phyloP scores from a whole-genome alignment of 1,140 invertebrate genomes.

The Zaprionus davidi region DNA sequence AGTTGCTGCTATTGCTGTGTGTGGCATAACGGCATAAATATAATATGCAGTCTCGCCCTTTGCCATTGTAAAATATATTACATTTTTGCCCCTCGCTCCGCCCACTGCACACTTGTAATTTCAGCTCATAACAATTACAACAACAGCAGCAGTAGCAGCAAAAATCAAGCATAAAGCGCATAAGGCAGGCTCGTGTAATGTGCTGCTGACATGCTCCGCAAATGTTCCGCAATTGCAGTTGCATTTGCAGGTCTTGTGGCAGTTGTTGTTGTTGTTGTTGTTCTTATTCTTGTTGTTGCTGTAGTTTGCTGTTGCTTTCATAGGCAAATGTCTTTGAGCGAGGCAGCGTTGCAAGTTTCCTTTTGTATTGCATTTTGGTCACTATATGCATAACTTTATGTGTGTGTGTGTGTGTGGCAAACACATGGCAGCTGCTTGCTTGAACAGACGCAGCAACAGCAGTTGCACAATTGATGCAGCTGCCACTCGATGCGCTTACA shows the following conservation, averaged over 20 bases:
- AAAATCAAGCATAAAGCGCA: slow-evolving; percentile 61
- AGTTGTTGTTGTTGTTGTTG: background rate
- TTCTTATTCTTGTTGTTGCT: slow-evolving; percentile 32
- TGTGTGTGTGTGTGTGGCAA: slow-evolving; percentile 27
- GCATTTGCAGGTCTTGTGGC: slow-evolving; percentile 11
- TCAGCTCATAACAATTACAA: slow-evolving; percentile 78
- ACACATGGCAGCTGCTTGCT: slow-evolving; percentile 53
- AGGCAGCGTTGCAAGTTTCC: slow-evolving; percentile 20
- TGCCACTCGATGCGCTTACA: slow-evolving; percentile 37
- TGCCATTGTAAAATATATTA: slow-evolving; percentile 76
- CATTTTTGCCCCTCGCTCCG: slow-evolving; percentile 45
- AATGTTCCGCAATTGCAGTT: slow-evolving; percentile 10
- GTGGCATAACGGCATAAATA: slow-evolving; percentile 70
- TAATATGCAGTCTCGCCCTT: slow-evolving; percentile 77
- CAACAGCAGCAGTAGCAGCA: slow-evolving; percentile 58
- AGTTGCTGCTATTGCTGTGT: slow-evolving; percentile 43
- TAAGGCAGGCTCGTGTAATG: slow-evolving; percentile 56
- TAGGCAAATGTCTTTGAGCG: slow-evolving; percentile 67
- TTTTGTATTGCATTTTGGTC: slow-evolving; percentile 38
- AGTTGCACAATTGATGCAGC: slow-evolving; percentile 21
- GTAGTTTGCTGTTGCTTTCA: slow-evolving; percentile 45
- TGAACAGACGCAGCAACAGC: slow-evolving; percentile 43
- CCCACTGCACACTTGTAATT: slow-evolving; percentile 52
- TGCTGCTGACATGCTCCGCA: slow-evolving; percentile 68
- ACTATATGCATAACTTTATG: slow-evolving; percentile 16